A percentile compares a stretch with the other conserved stretches of the same genome.
Evolutionary conservation across 1,140 invertebrate species (phyloP).

Genomic region (Hypsibius dujardini): DNA sequence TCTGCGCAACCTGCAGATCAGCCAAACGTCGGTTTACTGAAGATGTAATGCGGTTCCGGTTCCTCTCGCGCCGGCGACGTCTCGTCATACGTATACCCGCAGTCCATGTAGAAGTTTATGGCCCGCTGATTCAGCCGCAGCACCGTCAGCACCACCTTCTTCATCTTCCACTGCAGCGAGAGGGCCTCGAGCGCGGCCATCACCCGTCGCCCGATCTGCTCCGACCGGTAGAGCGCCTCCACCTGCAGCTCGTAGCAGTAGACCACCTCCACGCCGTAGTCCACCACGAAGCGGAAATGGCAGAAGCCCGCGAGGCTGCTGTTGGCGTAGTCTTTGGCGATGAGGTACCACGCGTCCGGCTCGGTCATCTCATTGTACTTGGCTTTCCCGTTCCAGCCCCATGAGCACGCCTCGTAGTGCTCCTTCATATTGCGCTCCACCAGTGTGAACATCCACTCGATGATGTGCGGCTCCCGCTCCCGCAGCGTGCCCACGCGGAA

Average conservation of each 20-base stretch:
- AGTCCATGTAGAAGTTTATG: constrained; percentile 48
- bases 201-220: constrained; percentile 60
- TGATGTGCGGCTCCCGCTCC: not conserved
- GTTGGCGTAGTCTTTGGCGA: constrained; percentile 36
- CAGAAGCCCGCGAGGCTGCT: constrained; percentile 45
- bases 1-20: too few relatives aligned
- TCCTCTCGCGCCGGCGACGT: constrained; percentile 3
- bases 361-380: constrained; percentile 48
- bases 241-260: constrained; percentile 74
- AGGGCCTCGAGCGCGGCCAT: constrained; percentile 57
- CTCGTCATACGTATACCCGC: constrained; percentile 39
- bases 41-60: constrained; percentile 13
- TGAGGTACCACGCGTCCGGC: constrained; percentile 43
- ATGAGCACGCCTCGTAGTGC: constrained; percentile 45
- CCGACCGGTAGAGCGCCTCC: constrained; percentile 42
- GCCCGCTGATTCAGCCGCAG: constrained; percentile 53
- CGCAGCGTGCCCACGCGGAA: not conserved
- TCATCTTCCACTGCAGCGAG: constrained; percentile 45
- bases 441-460: constrained; percentile 12
- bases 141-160: constrained; percentile 61
- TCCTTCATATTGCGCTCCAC: constrained; percentile 7
- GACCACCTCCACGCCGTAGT: constrained; percentile 52
- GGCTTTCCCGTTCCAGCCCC: constrained; percentile 47
- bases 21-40: constrained; percentile 7
- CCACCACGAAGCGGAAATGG: constrained; percentile 64